A percentile compares a stretch with the other conserved stretches of the same genome.
phyloP scores from a whole-genome alignment of 2,797 vertebrate genomes.

The Novumbra hubbsi region DNA sequence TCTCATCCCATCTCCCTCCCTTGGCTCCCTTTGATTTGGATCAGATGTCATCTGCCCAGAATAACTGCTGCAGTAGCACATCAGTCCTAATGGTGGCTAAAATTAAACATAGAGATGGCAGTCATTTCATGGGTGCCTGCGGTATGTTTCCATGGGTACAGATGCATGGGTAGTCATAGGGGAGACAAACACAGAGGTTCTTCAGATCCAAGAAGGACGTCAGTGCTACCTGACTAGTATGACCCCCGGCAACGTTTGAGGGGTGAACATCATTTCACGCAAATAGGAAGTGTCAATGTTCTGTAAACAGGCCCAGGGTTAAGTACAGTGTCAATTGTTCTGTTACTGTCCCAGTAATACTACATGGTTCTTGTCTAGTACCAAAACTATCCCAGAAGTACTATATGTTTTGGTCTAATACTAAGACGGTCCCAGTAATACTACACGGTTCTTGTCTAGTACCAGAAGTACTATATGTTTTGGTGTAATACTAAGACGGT shows the following conservation, averaged over 20 bases:
- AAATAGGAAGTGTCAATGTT: no score
- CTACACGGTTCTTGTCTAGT: constrained; percentile 3
- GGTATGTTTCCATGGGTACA: background rate
- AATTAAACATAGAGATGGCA: constrained; percentile 63
- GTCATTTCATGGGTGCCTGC: constrained; percentile 29
- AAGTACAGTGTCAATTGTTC: background rate
- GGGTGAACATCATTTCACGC: no score
- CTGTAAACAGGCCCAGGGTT: no score
- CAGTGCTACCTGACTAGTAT: no score
- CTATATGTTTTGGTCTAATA: background rate
- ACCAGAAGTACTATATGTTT: background rate
- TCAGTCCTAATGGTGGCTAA: constrained; percentile 34
- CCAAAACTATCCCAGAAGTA: background rate
- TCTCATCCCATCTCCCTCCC: constrained; percentile 6
- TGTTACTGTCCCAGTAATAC: background rate
- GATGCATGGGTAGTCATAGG: background rate
- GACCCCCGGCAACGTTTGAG: no score
- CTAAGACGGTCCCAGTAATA: constrained; percentile 12
- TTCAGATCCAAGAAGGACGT: background rate
- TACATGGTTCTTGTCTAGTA: background rate
- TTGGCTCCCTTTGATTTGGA: constrained; percentile 30
- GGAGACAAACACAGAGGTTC: background rate
- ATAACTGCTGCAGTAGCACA: constrained; percentile 52
- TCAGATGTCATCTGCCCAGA: constrained; percentile 54
- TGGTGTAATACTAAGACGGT: background rate